Percentiles rank a stretch among this genome's conserved stretches.
phyloP scores from a whole-genome alignment of 2,888 invertebrate species.

The Laspeyria flexula region DNA sequence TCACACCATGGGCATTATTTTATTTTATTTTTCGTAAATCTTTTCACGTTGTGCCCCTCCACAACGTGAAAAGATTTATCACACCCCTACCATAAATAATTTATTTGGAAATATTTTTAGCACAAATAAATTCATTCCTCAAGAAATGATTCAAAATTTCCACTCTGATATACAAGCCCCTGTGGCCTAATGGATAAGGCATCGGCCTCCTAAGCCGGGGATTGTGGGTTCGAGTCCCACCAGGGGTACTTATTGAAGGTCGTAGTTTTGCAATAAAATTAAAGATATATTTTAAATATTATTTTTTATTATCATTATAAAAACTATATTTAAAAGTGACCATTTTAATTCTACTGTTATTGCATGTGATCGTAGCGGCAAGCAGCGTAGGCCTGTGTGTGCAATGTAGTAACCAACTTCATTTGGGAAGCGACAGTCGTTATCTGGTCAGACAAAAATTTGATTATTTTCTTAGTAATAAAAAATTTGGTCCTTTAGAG shows the following conservation, averaged over 20 bases:
- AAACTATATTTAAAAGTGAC: slow-evolving; percentile 23
- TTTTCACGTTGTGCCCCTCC: too few relatives aligned
- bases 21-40: too few relatives aligned
- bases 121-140: background rate
- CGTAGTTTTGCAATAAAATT: background rate
- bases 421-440: slow-evolving; percentile 88
- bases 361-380: slow-evolving; percentile 64
- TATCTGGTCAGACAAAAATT: slow-evolving; percentile 78
- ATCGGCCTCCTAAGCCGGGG: slow-evolving; percentile 92
- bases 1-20: too few relatives aligned
- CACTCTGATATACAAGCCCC: slow-evolving; percentile 68
- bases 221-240: slow-evolving; percentile 92
- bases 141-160: slow-evolving; percentile 32
- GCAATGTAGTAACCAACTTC: slow-evolving; percentile 86
- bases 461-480: background rate
- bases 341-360: slow-evolving; percentile 13
- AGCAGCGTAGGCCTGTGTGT: slow-evolving; percentile 79
- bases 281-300: background rate
- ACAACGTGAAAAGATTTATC: too few relatives aligned
- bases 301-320: slow-evolving; percentile 48
- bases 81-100: too few relatives aligned
- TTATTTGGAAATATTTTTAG: background rate
- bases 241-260: slow-evolving; percentile 90
- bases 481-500: too few relatives aligned
- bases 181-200: slow-evolving; percentile 93